Evolutionary conservation across 2,797 vertebrate genomes (phyloP).

Genomic region (Naso thynnoides): DNA sequence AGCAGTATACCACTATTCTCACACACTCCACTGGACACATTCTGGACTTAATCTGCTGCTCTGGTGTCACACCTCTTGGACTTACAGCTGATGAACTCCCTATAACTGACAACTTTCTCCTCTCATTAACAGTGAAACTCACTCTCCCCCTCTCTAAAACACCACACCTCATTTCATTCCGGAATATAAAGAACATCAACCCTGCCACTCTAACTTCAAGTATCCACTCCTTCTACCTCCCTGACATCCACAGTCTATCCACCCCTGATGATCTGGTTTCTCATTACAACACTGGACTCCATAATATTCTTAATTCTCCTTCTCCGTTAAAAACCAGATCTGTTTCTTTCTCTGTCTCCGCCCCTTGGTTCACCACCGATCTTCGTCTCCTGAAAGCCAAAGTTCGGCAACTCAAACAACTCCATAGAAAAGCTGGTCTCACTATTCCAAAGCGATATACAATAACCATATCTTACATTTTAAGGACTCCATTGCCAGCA

Average conservation of each 20-base stretch:
- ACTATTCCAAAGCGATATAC: background rate
- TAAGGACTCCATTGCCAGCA: background rate
- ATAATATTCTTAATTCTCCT: background rate
- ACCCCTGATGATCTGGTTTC: background rate
- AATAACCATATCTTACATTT: background rate
- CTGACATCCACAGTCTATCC: background rate
- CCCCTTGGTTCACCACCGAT: background rate
- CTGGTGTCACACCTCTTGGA: background rate
- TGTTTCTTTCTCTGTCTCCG: background rate
- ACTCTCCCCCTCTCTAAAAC: background rate
- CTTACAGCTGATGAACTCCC: background rate
- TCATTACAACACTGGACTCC: background rate
- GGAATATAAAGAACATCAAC: background rate
- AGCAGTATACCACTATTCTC: background rate
- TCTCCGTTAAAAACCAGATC: background rate
- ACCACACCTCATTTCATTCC: background rate
- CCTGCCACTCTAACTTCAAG: background rate
- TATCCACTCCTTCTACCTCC: background rate
- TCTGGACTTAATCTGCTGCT: background rate
- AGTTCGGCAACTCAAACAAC: background rate
- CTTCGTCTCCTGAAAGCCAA: background rate
- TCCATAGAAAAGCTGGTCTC: background rate
- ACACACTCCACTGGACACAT: background rate
- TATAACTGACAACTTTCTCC: background rate
- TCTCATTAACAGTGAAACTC: background rate